Base-by-base conservation (phyloP, 64 coral and sea anemone species). In the Montipora sp. region DNA sequence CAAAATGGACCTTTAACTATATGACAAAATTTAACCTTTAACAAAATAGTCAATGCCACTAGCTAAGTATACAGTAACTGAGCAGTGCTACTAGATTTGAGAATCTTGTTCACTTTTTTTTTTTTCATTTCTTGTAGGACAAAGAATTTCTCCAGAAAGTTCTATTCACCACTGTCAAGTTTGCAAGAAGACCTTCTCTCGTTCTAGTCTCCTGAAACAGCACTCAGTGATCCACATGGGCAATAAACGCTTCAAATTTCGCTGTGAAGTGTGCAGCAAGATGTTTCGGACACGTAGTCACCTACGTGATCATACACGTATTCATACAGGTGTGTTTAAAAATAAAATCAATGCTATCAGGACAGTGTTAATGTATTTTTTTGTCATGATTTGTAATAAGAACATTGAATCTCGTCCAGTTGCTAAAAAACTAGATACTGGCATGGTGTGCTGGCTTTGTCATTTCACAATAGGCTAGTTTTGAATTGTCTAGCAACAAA, bases 161-260 rank as follows among this genome's bases (percentile, higher is more conserved):
- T 48, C 82, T 50, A 19, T 85, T 85, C 94, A 96, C 89, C 90
- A 94, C 14, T 99, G 98, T 43, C 18, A 50, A 16, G 89, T 99
- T 24, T 99, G 98, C 57, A 89, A 60, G 66, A 99, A 99, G 86
- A 92, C 87, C 0, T 99, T 99, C 86, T 93, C 94, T 50, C 94
- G 98, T 47, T 89, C 89, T 48, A 99, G 94, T 68, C 92, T 99
- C 12, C 89, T 99, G 2, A 93, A 96, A 82, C 98, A 99, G 88
- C 98, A 99, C 84, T 93, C 95, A 9, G 95, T 99, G 20, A 93
- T 99, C 81, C 98, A 99, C 60, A 93, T 94, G 77, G 98, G 98
- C 5, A 99, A 96, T 68, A 99, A 99, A 59, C 87, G 98, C 61
- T 99, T 99, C 76, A 96, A 95, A 83, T 99, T 99, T 58, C 93